Base-by-base conservation (phyloP, 2,888 invertebrate genomes). In the Kryphioiulus occultus region DNA sequence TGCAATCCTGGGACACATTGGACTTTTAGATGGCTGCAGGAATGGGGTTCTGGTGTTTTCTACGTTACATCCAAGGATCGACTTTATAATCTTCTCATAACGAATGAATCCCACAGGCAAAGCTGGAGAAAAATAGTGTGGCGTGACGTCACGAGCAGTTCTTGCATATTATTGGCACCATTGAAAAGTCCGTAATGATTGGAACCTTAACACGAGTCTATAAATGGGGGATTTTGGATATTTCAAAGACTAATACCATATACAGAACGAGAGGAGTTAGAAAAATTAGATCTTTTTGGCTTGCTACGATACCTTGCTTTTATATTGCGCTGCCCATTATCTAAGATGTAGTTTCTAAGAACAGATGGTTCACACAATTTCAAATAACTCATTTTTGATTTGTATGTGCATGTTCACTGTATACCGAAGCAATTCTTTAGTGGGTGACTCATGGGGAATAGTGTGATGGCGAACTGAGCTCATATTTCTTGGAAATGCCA, bases 1-100 rank as follows among this genome's bases (percentile, higher is more conserved):
- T 68, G 68, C 68, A 68, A 68, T 68, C 68, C 26, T 68, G 68
- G 68, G 68, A 68, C 68, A 22, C 68, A 68, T 68, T 68, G 68
- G 68, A 68, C 68, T 68, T 26, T 5, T 26, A 68, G 68, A 22
- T 68, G 22, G 68, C 68, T 26, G 10, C 26, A 7, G 26, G 26
- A 68, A 68, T 68, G 68, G 22, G 68, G 10, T 68, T 68, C 68
- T 68, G 68, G 68, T 68, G 26, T 26, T 68, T n/a, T 68, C 68
- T 26, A 68, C 9, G 26, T 26, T 68, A 26, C 26, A 10, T 10
- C 10, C 26, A 68, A 10, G 26, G 68, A 68, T 68, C 68, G 22
- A 68, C 68, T 68, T 26, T 26, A 26, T 68, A 68, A 68, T 68
- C 68, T 68, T 68, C 68, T 68, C 26, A 26, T 68, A 68, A 68